Base-by-base conservation (phyloP, 1,140 invertebrate genomes). In the Neodiprion pinetum region DNA sequence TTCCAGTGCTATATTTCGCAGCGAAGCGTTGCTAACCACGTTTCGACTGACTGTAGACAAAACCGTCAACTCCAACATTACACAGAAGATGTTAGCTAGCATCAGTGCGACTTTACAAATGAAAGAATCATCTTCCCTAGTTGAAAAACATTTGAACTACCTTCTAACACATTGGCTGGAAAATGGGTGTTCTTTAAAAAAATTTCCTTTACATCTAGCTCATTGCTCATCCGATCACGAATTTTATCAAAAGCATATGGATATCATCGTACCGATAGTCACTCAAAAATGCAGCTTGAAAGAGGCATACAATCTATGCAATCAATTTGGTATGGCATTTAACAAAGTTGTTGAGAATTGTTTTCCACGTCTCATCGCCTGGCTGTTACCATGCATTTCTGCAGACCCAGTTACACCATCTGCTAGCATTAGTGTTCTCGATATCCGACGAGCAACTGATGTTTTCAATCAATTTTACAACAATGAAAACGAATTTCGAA, bases 71-170 rank as follows among this genome's bases (percentile, higher is more conserved):
- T 74, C 80, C 3, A 79, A 80, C 76, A 83, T 76, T 9, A 76
- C 86, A 11, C 74, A 76, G 10, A 85, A 84, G 72, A 78, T 85
- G 28, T 78, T 90, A 14, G 50, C 79, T 53, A 76, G 74, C 40
- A 75, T 84, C 11, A 78, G 69, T 7, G 75, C 80, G 68, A 67
- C 74, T 71, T 74, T 79, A 68, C 76, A 75, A 74, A 72, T 71
- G n/a, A 82, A 40, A 53, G 73, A 67, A 73, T 76, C 67, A 74
- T 68, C 9, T 9, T 73, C 78, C n/a, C 81, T 90, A 12, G 61
- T 90, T 5, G 83, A 88, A 48, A 82, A 84, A 47, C 87, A 88
- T 81, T 74, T 90, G 1, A 83, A 86, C 53, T 85, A 84, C 67
- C 53, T 87, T 10, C 28, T 88, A 17, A 48, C 81, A 0, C 78